phyloP scores from a whole-genome alignment of 2,797 vertebrate genomes.

The Poeciliopsis paucimaculata region DNA sequence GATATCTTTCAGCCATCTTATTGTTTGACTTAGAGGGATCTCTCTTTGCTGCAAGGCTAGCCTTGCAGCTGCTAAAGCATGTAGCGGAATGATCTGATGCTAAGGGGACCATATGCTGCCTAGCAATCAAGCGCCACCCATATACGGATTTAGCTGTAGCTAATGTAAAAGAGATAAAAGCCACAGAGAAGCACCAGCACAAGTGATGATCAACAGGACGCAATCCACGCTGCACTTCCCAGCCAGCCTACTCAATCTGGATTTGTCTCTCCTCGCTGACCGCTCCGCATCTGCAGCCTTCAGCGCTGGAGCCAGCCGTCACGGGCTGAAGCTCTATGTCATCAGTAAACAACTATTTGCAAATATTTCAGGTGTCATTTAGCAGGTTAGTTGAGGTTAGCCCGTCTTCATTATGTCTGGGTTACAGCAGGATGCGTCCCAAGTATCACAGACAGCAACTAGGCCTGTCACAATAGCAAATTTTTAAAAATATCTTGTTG shows the following conservation, averaged over 20 bases:
- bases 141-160: slow-evolving; percentile 61
- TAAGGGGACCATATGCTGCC: slow-evolving; percentile 74
- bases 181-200: slow-evolving; percentile 56
- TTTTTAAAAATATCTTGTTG: too few relatives aligned
- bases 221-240: slow-evolving; percentile 57
- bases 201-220: slow-evolving; percentile 60
- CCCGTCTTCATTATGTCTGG: background rate
- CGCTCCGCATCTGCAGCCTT: slow-evolving; percentile 29
- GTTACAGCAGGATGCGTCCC: slow-evolving; percentile 1
- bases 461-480: too few relatives aligned
- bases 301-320: slow-evolving; percentile 15
- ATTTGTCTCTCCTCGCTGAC: slow-evolving; percentile 54
- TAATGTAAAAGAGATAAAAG: slow-evolving; percentile 77
- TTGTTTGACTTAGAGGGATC: slow-evolving; percentile 44
- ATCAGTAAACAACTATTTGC: slow-evolving; percentile 27
- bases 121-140: slow-evolving; percentile 75
- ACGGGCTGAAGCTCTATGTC: slow-evolving; percentile 10
- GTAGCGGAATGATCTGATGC: slow-evolving; percentile 66
- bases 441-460: background rate
- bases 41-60: slow-evolving; percentile 37
- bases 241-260: slow-evolving; percentile 70
- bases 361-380: background rate
- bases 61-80: slow-evolving; percentile 58
- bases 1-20: slow-evolving; percentile 26
- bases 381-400: background rate